Base-by-base conservation (phyloP, 2,113 vertebrate genomes). In the Dipodomys spectabilis region DNA sequence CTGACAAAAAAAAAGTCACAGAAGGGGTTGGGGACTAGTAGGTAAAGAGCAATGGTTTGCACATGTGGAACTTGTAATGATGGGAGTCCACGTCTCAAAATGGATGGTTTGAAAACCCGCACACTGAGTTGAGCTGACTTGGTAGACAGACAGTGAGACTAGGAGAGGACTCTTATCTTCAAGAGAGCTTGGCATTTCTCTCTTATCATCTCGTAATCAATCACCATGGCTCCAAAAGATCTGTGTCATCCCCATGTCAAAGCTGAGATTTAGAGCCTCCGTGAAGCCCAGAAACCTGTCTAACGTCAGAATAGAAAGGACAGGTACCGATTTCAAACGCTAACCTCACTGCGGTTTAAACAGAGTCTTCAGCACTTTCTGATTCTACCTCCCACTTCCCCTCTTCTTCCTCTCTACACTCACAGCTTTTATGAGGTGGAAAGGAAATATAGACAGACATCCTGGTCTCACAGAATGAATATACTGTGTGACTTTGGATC, bases 191-290 rank as follows among this genome's bases (percentile, higher is more conserved):
- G 64, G 44, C 6, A 9, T 88, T 67, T 39, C 83, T 77, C 4
- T 11, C 18, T 60, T 35, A 12, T 82, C 35, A 25, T 9, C 44
- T 88, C 27, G 18, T 39, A n/a, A 57, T 57, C 53, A 39, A 57
- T 57, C 53, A 57, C 53, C 53, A 57, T 16, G 18, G 53, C 53
- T 57, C 53, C 53, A 13, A 57, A 57, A 60, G 19, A 57, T 62
- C 88, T 88, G 53, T 88, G 53, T 73, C n/a, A 44, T 67, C 4
- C 2, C 27, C n/a, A 6, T 7, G 16, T 25, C 18, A 16, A 77
- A 89, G 73, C 62, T 2, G 39, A 75, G 67, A 79, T 15, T 84
- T 39, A 73, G 78, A 81, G 89, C 57, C 45, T 95, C 75, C 82
- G 86, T 62, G 25, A 35, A 72, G 27, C 44, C 62, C 45, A 95